Conservation (phyloP, 2,888 invertebrate genomes). For the Agrochola lychnidis region DNA sequence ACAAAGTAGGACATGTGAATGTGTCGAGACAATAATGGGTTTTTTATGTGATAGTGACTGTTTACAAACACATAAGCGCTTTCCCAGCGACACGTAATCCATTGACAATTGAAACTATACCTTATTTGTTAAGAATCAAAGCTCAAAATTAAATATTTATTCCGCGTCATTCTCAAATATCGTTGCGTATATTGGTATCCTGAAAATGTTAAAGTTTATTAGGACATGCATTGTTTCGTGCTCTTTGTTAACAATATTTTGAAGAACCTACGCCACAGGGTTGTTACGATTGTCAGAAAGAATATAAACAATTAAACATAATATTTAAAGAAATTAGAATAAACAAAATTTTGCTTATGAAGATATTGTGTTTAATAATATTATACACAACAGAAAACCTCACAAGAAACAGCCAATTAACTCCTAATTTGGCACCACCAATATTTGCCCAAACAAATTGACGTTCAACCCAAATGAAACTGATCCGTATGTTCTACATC, state of each 20-base stretch:
- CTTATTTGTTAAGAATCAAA: conserved; percentile 62
- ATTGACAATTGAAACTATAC: conserved; percentile 67
- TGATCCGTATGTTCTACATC: neutral
- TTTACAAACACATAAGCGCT: conserved; percentile 71
- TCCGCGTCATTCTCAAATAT: conserved; percentile 83
- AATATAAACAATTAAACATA: neutral
- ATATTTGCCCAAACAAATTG: conserved; percentile 23
- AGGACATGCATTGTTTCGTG: conserved; percentile 46
- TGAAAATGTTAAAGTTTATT: conserved; percentile 76
- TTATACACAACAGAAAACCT: conserved; percentile 1
- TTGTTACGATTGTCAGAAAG: conserved; percentile 18
- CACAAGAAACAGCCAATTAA: conserved; percentile 1
- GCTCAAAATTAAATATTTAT: conserved; percentile 69
- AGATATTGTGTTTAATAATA: neutral
- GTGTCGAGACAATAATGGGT: conserved; percentile 47
- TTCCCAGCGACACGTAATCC: conserved; percentile 69
- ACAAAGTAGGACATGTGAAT: conserved; percentile 42
- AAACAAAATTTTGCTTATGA: neutral
- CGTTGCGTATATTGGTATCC: conserved; percentile 81
- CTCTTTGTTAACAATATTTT: conserved; percentile 31
- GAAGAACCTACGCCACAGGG: conserved; percentile 9
- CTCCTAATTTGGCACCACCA: conserved; percentile 1
- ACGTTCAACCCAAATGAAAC: conserved; percentile 10
- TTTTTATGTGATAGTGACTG: conserved; percentile 52
- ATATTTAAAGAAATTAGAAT: conserved; percentile 8